phyloP scores from a whole-genome alignment of 2,888 invertebrate genomes.

The Azorinus chamasolen region DNA sequence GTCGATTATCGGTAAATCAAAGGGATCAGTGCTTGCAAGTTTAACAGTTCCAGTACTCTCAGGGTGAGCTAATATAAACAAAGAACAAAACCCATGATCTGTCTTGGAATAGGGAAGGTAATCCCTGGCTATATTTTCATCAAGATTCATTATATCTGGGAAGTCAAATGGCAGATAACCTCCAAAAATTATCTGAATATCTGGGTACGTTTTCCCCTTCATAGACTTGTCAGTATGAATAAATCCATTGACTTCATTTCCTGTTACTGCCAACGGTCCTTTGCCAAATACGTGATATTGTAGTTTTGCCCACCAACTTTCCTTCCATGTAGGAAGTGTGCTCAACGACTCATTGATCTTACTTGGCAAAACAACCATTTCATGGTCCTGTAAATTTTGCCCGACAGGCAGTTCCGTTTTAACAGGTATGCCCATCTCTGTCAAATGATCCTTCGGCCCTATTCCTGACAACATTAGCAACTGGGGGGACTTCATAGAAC shows the following conservation, averaged over 20 bases:
- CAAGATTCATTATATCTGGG: too few species aligned
- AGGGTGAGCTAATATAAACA: conserved; percentile 17
- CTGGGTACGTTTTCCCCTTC: too few species aligned
- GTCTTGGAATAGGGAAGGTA: too few species aligned
- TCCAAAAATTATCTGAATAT: conserved; percentile 16
- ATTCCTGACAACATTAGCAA: conserved; percentile 84
- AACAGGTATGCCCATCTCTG: conserved; percentile 79
- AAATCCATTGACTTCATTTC: conserved; percentile 6
- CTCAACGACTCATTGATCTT: too few species aligned
- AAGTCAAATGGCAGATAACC: too few species aligned
- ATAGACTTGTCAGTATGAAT: conserved; percentile 6
- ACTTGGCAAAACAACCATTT: too few species aligned
- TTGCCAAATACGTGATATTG: conserved; percentile 13
- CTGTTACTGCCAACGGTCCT: conserved; percentile 7
- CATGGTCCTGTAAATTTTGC: too few species aligned
- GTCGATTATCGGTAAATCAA: conserved; percentile 28
- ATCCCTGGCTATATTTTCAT: too few species aligned
- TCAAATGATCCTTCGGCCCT: conserved; percentile 83
- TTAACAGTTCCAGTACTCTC: conserved; percentile 20
- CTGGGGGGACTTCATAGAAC: too few species aligned
- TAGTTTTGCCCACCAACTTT: too few species aligned
- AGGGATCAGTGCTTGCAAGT: conserved; percentile 24
- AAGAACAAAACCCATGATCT: conserved; percentile 19
- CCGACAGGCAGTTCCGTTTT: conserved; percentile 80
- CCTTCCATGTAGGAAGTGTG: too few species aligned